Base-by-base conservation (phyloP, 1,140 invertebrate species). In the Drosophila biarmipes region DNA sequence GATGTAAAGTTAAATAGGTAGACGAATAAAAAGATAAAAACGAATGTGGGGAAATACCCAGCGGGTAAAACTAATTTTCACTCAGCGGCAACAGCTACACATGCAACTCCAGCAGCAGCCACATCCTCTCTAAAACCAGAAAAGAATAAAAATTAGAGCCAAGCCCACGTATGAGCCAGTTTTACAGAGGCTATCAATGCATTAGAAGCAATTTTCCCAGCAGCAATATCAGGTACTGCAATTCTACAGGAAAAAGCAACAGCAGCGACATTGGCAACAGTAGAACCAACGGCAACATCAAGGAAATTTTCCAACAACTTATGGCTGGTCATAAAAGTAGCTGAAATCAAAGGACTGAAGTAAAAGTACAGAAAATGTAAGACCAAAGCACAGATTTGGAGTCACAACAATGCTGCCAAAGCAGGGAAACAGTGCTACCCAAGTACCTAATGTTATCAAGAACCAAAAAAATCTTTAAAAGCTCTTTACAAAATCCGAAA, bases 171-270 rank as follows among this genome's bases (percentile, higher is more conserved):
- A 31, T 38, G 51, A 51, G 15, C 38, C 21, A 15, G 17, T 48
- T 66, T 66, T 66, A 66, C 62, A 24, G 24, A 29, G 10, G 31
- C 34, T 38, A 66, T 66, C 56, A 66, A 62, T 11, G 63, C 24
- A 67, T 49, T 67, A 67, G 29, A 45, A 19, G 61, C 40, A 29
- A 59, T 63, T 59, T 59, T 38, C 38, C 14, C 40, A 29, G 29
- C 40, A 34, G 54, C 27, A 43, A 38, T 27, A 38, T 7, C 15
- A 38, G 15, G 15, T 31, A 51, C 15, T 19, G 48, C 10, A 34
- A 12, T 19, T 31, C 17, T 49, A 19, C 14, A 40, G 34, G 12
- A 29, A 56, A 34, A 31, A 14, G 43, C 6, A 8, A 29, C 17
- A 17, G 37, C 21, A 40, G 35, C 35, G 14, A 14, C 15, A 19